Conservation (phyloP, 2,797 vertebrate genomes). For the Mycteria americana region DNA sequence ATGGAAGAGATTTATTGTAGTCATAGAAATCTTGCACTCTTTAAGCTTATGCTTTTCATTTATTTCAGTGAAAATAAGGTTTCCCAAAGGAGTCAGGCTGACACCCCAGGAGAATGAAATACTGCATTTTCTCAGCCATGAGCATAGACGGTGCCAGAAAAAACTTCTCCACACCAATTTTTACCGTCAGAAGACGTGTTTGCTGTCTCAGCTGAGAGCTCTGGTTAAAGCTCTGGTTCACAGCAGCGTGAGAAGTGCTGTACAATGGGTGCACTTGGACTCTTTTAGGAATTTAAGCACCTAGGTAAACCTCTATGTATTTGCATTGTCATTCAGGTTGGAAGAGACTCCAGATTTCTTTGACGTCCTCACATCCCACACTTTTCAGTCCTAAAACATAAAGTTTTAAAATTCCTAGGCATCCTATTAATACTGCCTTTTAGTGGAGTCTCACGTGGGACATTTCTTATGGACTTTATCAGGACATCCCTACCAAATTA, state of each 20-base stretch:
- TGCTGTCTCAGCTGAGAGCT: neutral
- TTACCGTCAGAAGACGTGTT: neutral
- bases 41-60: neutral
- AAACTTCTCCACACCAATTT: neutral
- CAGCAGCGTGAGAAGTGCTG: neutral
- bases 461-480: neutral
- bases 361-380: fast-evolving
- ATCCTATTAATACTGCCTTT: neutral
- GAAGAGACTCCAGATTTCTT: neutral
- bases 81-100: neutral
- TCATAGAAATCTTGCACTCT: neutral
- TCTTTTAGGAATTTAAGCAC: neutral
- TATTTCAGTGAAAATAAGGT: neutral
- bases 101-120: neutral
- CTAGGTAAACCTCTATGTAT: fast-evolving
- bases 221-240: neutral
- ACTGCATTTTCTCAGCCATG: neutral
- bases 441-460: fast-evolving
- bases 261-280: too few relatives aligned
- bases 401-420: neutral
- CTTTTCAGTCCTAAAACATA: neutral
- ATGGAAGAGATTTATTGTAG: neutral
- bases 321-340: neutral
- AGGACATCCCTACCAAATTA: neutral
- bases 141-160: neutral